Percentiles rank a stretch among this genome's conserved stretches.
These are phyloP conservation scores for Sceloporus tristichus DNA, from an alignment of 2,113 vertebrate species.

Conservation along the genomic window DNA sequence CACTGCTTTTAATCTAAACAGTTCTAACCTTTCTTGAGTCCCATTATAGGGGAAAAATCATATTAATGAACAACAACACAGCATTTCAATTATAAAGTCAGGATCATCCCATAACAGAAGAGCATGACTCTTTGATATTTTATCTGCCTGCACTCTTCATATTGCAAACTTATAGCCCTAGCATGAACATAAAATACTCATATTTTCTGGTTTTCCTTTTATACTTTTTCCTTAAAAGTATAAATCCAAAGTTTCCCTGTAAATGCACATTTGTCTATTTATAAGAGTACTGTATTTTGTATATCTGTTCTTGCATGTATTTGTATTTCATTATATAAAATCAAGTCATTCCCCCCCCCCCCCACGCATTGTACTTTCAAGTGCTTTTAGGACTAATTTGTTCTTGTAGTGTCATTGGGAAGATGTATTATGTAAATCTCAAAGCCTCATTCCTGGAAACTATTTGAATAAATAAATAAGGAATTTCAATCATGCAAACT, in stretches of 20 bases:
- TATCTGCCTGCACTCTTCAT: not conserved
- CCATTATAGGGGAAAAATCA: too few species aligned
- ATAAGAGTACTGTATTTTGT: not conserved
- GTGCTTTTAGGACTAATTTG: constrained; percentile 20
- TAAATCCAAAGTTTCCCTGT: constrained; percentile 5
- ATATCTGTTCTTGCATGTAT: constrained; percentile 2
- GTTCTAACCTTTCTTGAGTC: too few species aligned
- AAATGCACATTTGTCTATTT: not conserved
- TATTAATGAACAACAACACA: too few species aligned
- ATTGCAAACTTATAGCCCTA: not conserved
- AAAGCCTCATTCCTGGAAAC: constrained; percentile 25
- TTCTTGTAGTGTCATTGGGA: constrained; percentile 29
- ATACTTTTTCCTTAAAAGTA: not conserved
- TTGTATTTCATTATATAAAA: not conserved
- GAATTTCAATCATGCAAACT: constrained; percentile 18
- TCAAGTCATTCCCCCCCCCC: not conserved
- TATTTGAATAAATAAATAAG: constrained; percentile 31
- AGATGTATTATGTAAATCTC: constrained; percentile 36
- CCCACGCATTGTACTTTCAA: not conserved
- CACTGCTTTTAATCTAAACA: too few species aligned
- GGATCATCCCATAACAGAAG: too few species aligned
- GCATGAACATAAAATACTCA: not conserved
- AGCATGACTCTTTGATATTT: not conserved
- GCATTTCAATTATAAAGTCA: not conserved
- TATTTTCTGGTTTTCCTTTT: not conserved